Conservation (phyloP, 1,140 invertebrate genomes). For the Gryon sp. region DNA sequence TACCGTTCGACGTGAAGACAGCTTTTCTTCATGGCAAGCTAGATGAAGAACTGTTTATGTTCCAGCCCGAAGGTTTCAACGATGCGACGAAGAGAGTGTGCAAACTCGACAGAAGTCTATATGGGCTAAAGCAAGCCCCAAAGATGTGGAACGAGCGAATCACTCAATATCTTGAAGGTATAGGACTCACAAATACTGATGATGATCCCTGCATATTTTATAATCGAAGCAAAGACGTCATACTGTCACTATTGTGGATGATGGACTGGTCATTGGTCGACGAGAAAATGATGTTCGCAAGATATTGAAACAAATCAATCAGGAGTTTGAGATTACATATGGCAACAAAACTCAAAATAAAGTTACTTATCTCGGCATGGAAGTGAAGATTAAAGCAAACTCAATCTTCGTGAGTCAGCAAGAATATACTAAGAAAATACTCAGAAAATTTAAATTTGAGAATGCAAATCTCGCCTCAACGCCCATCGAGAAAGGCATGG, state of each 20-base stretch:
- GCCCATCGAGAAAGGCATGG: neutral
- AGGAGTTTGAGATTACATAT: neutral
- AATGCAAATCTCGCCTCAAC: neutral
- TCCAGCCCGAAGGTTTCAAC: too few relatives aligned
- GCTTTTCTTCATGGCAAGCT: too few relatives aligned
- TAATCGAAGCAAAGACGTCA: neutral
- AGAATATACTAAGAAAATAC: neutral
- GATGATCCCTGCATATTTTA: conserved; percentile 12
- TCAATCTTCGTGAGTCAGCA: conserved; percentile 2
- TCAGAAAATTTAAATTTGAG: neutral
- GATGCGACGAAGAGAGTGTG: too few relatives aligned
- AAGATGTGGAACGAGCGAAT: neutral
- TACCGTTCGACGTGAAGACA: too few relatives aligned
- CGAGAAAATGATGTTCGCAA: neutral
- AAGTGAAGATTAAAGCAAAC: neutral
- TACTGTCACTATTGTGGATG: conserved; percentile 4
- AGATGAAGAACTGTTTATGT: too few relatives aligned
- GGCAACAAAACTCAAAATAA: neutral
- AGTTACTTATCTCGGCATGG: neutral
- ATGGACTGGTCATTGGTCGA: neutral
- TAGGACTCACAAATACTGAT: neutral
- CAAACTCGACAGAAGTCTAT: too few relatives aligned
- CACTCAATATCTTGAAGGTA: neutral
- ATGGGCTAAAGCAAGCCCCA: too few relatives aligned
- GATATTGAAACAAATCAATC: neutral